Evolutionary conservation across 2,113 vertebrate genomes (phyloP), one percentile per base, ranked within the genome.

Genomic region (Oncorhynchus mykiss): DNA sequence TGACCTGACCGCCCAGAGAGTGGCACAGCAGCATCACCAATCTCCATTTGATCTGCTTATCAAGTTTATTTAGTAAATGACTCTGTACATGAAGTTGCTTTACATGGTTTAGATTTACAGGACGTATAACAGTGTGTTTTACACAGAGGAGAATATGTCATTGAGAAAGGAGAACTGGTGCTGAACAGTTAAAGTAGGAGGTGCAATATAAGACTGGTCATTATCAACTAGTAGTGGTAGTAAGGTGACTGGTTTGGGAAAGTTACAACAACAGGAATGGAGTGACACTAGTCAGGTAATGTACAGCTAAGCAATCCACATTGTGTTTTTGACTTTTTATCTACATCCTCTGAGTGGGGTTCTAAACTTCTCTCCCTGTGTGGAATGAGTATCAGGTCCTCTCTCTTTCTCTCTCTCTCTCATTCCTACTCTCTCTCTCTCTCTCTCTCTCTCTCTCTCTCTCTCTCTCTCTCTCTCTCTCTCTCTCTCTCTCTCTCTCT

Each of bases 1-100:
- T 77, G 82, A 81, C 9, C 9, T 64, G 67, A 24, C 74, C 57
- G 78, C 29, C 64, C 31, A 73, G 4, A 27, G 39, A 59, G 73
- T 62, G 34, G 57, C 76, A 57, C 7, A 0, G 76, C 48, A 72
- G 62, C 49, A 75, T 76, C 34, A 80, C 57, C 9, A 67, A 75
- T 66, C 66, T 16, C 68, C 72, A 81, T 78, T 66, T 83, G 80
- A 90, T 83, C 87, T 82, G 77, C 87, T 90, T 90, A 87, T 62
- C 22, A 71, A 76, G 86, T 85, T 45, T 11, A 86, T 87, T 14
- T 66, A 83, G 76, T 64, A 82, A 89, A 87, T 84, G 74, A 85
- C 74, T 71, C 7, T 65, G 84, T 67, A 82, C 59, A 16, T 11
- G 22, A 62, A 13, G 59, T 18, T 69, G 88, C 86, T 82, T 85